These are phyloP conservation scores for Lampris incognitus DNA, from an alignment of 2,113 vertebrate genomes.

Conservation along the genomic window DNA sequence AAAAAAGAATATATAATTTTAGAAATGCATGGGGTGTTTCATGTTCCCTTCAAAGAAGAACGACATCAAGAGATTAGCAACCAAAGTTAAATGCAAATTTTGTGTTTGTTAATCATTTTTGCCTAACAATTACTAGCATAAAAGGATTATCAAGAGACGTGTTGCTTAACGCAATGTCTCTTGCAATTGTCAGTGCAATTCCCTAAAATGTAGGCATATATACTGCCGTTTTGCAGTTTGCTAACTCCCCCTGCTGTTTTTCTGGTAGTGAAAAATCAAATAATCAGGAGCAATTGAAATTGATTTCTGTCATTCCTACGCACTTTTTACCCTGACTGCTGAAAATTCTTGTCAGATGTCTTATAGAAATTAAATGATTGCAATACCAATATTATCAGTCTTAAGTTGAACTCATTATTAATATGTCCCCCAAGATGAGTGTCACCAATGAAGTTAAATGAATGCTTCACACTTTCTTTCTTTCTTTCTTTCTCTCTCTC, in stretches of 20 bases:
- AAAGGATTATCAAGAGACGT: constrained; percentile 31
- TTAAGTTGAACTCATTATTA: constrained; percentile 51
- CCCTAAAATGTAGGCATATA: constrained; percentile 29
- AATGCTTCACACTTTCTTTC: not conserved
- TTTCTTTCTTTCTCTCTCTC: no score
- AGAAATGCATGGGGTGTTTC: constrained; percentile 2
- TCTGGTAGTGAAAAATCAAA: not conserved
- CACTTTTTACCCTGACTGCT: constrained; percentile 15
- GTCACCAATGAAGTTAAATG: constrained; percentile 13
- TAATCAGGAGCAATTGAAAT: not conserved
- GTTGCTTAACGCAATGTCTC: constrained; percentile 66
- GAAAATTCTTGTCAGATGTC: constrained; percentile 19
- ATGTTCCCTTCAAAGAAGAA: constrained; percentile 40
- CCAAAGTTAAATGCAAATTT: constrained; percentile 60
- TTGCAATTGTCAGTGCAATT: not conserved
- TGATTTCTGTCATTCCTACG: constrained; percentile 3
- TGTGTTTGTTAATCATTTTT: constrained; percentile 49
- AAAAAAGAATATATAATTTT: not conserved
- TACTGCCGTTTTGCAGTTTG: constrained; percentile 33
- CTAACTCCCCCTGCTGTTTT: constrained; percentile 49
- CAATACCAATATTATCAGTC: constrained; percentile 35
- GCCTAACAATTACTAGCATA: constrained; percentile 34
- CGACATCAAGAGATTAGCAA: constrained; percentile 56
- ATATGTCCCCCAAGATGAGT: constrained; percentile 23
- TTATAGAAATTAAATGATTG: constrained; percentile 14